A percentile compares a stretch with the other conserved stretches of the same genome.
These are phyloP conservation scores for Oophaga sylvatica DNA, from an alignment of 2,797 vertebrate genomes.

Conservation along the genomic window DNA sequence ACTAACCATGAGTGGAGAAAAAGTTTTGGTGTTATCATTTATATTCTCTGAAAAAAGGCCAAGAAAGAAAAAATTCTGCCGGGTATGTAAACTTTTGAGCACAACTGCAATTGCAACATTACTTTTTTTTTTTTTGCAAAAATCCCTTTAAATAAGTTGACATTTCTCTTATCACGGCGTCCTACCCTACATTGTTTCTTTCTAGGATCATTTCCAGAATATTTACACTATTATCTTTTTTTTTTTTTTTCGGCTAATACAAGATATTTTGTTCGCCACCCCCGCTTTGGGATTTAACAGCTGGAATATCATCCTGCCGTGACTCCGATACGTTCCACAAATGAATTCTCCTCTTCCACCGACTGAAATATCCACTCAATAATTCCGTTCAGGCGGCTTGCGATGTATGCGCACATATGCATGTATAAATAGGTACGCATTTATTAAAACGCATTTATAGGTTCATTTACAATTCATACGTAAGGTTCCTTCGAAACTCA, in stretches of 20 bases:
- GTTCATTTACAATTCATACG: constrained; percentile 48
- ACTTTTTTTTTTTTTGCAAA: not conserved
- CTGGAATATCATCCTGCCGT: constrained; percentile 32
- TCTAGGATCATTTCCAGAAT: not conserved
- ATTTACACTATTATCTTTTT: constrained; percentile 24
- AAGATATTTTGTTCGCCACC: constrained; percentile 15
- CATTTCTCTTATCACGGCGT: not conserved
- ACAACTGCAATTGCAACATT: too few species aligned
- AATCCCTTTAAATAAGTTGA: not conserved
- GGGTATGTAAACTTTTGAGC: too few species aligned
- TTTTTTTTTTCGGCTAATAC: constrained; percentile 6
- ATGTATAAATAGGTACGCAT: constrained; percentile 49
- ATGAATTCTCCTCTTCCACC: constrained; percentile 36
- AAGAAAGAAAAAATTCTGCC: too few species aligned
- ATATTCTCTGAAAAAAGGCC: too few species aligned
- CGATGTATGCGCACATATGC: constrained; percentile 46
- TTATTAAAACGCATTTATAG: constrained; percentile 52
- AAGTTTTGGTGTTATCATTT: too few species aligned
- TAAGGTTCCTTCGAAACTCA: constrained; percentile 29
- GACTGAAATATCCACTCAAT: constrained; percentile 46
- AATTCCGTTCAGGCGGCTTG: constrained; percentile 34
- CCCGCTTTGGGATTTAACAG: constrained; percentile 38
- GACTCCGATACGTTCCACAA: constrained; percentile 37
- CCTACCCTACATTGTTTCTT: not conserved
- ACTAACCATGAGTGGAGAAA: too few species aligned